A percentile compares a stretch with the other conserved stretches of the same genome.
Conservation (phyloP, 2,888 invertebrate genomes). For the Dimorphilus gyrociliatus region DNA sequence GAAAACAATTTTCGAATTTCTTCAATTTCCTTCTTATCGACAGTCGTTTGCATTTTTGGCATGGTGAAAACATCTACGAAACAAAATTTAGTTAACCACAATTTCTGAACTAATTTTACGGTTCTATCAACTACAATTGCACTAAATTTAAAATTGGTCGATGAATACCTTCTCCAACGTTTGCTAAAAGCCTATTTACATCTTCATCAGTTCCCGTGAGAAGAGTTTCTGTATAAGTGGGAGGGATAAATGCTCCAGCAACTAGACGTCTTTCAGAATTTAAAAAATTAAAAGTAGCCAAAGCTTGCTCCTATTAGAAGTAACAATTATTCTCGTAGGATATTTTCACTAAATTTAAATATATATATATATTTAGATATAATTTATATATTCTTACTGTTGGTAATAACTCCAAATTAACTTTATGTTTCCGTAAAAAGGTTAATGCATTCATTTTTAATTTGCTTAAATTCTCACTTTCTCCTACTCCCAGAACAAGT, state of each 20-base stretch:
- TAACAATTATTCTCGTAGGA: not conserved
- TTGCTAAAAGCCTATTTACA: no score
- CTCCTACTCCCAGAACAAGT: conserved; percentile 51
- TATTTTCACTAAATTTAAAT: not conserved
- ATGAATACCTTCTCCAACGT: no score
- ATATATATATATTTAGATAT: not conserved
- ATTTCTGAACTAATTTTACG: no score
- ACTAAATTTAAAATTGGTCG: no score
- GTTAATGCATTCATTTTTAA: conserved; percentile 15
- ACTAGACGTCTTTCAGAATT: conserved; percentile 60
- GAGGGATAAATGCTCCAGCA: conserved; percentile 44
- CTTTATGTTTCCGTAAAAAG: conserved; percentile 40
- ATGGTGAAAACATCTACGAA: no score
- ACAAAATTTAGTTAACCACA: no score
- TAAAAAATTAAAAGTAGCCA: conserved; percentile 76
- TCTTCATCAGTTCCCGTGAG: not conserved
- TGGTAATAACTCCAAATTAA: conserved; percentile 61
- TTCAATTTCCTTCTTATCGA: no score
- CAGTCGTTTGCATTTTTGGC: no score
- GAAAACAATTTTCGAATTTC: no score
- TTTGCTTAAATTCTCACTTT: conserved; percentile 37
- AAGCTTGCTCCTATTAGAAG: conserved; percentile 51
- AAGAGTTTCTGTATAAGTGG: conserved; percentile 14
- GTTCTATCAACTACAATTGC: no score
- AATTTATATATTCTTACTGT: conserved; percentile 40